These are phyloP conservation scores for Cydia strobilella DNA, from an alignment of 1,140 invertebrate genomes.

Conservation along the genomic window DNA sequence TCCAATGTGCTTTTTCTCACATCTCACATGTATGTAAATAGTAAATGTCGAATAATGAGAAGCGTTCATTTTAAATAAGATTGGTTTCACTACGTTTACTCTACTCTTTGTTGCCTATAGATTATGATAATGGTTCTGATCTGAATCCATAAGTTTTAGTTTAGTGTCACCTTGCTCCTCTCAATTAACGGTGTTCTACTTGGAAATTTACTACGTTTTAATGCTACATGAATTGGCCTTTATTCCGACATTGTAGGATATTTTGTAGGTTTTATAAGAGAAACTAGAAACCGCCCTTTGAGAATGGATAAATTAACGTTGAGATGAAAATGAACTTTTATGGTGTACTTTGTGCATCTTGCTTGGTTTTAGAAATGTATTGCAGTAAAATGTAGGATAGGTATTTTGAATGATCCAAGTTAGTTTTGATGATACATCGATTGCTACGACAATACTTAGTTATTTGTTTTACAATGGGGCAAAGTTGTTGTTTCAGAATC, in stretches of 20 bases:
- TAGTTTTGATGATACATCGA: too few species aligned
- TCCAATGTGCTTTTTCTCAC: not conserved
- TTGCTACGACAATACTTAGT: too few species aligned
- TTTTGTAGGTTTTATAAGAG: not conserved
- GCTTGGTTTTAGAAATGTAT: not conserved
- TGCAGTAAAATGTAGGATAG: too few species aligned
- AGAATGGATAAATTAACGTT: not conserved
- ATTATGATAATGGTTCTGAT: not conserved
- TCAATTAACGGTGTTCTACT: constrained; percentile 1
- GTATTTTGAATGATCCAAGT: too few species aligned
- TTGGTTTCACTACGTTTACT: not conserved
- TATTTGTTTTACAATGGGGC: too few species aligned
- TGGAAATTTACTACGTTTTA: not conserved
- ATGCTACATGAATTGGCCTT: constrained; percentile 1
- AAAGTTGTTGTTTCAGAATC: too few species aligned
- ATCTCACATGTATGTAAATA: too few species aligned
- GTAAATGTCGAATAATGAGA: too few species aligned
- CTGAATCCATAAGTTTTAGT: constrained; percentile 9
- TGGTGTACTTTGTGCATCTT: not conserved
- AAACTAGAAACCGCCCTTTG: not conserved
- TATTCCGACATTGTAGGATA: not conserved
- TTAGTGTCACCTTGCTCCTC: constrained; percentile 18
- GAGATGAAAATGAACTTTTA: not conserved
- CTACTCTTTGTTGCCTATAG: not conserved
- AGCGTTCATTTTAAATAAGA: not conserved